Evolutionary conservation across 2,888 invertebrate genomes (phyloP), one percentile per base, ranked within the genome.

Genomic region (Lissocephala sabroskyi): DNA sequence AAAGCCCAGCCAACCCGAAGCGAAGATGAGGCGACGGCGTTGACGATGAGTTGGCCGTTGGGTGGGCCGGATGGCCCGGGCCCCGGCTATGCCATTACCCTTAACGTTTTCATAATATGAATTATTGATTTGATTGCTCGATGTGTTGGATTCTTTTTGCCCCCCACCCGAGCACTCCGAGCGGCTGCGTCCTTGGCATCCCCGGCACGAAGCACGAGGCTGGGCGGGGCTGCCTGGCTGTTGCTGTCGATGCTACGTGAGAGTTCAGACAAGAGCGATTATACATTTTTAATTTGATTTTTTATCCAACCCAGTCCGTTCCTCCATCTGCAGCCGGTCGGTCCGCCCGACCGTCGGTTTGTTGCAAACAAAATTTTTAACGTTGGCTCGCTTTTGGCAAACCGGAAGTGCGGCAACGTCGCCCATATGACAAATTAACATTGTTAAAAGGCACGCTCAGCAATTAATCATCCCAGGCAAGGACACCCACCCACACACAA

Each of bases 211-310:
- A 2, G 2, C 14, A 19, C 1, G 10, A n/a, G n/a, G n/a, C n/a
- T 7, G 1, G 9, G n/a, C 14, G 2, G 11, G 9, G 36, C 16
- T 41, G 40, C 42, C 23, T 45, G 40, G 19, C 37, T n/a, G n/a
- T 42, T 18, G 37, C 46, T 43, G 23, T 5, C 23, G 10, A 43
- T 33, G 56, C 49, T 59, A 41, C 56, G 51, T 37, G 37, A 37
- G 37, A 37, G 30, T 41, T 41, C 41, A 41, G 28, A 41, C 41
- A 30, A 41, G 30, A 41, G 52, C 52, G 67, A 70, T 70, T 66
- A 66, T 75, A 70, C 76, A 70, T 70, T 71, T 78, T 68, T 70
- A 68, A 77, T 68, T 70, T 70, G 71, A 77, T 70, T 70, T 66
- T 67, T 59, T 47, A 45, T 44, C 4, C 23, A 23, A 23, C 4